Conservation (phyloP, 1,140 invertebrate genomes). For the Atta cephalotes region DNA sequence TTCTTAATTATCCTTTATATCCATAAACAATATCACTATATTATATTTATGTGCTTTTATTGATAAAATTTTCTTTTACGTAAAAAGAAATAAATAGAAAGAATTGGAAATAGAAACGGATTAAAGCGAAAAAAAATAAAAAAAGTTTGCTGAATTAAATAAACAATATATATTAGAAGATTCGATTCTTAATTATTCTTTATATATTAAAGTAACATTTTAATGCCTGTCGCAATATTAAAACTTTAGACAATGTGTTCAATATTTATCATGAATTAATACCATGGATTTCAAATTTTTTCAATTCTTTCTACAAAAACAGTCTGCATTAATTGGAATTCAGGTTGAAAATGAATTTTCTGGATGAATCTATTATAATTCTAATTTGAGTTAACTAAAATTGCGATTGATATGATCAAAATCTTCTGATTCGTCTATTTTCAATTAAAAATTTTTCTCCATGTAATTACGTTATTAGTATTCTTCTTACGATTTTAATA, state of each 20-base stretch:
- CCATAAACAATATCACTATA: not conserved
- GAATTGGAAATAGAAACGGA: not conserved
- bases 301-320: not conserved
- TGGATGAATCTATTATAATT: too few species aligned
- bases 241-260: not conserved
- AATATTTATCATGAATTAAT: not conserved
- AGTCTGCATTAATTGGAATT: too few species aligned
- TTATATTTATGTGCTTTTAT: not conserved
- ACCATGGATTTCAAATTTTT: conserved; percentile 1
- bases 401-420: too few species aligned
- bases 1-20: not conserved
- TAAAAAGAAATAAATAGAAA: not conserved
- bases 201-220: not conserved
- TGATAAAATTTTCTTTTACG: not conserved
- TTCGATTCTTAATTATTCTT: not conserved
- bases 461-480: not conserved
- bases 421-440: too few species aligned
- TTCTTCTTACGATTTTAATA: not conserved
- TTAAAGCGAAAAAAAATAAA: not conserved
- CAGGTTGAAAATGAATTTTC: too few species aligned
- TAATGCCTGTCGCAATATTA: not conserved
- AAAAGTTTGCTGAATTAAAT: not conserved
- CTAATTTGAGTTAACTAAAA: too few species aligned
- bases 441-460: too few species aligned
- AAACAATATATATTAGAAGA: not conserved